Evolutionary conservation across 2,888 invertebrate genomes (phyloP).

Genomic region (Quadriops clusia): DNA sequence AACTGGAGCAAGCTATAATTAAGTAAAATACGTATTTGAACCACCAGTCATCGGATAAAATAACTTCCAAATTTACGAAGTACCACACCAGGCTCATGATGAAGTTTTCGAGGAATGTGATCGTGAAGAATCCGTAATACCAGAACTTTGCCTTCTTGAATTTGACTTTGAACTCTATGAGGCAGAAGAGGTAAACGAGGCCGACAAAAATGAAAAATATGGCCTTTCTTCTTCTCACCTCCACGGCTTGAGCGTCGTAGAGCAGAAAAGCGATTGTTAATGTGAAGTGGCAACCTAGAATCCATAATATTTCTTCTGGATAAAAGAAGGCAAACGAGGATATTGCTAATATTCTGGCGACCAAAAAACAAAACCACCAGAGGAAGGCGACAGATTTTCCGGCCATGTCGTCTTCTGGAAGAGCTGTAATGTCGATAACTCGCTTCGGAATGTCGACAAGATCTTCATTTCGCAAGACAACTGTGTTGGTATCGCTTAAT

Average conservation of each 20-base stretch:
- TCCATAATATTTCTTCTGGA: conserved; percentile 46
- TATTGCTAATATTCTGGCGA: conserved; percentile 58
- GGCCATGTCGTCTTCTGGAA: conserved; percentile 63
- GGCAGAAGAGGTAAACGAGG: conserved; percentile 60
- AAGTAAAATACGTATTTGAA: conserved; percentile 51
- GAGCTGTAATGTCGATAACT: conserved; percentile 41
- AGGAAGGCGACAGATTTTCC: conserved; percentile 56
- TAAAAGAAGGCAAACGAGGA: conserved; percentile 59
- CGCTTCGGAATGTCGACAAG: conserved; percentile 34
- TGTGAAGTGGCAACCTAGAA: conserved; percentile 51
- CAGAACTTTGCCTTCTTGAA: conserved; percentile 61
- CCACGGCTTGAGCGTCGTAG: conserved; percentile 48
- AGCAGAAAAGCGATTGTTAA: conserved; percentile 53
- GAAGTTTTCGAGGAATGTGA: conserved; percentile 55
- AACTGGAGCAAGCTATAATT: conserved; percentile 45
- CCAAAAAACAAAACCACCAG: conserved; percentile 68
- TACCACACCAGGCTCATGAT: conserved; percentile 62
- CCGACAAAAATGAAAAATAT: conserved; percentile 59
- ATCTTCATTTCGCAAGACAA: no score
- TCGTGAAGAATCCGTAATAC: conserved; percentile 54
- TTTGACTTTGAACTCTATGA: conserved; percentile 68
- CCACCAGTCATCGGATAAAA: conserved; percentile 49
- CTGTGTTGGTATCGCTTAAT: no score
- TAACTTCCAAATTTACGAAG: conserved; percentile 39
- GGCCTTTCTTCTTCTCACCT: conserved; percentile 30